Conservation (phyloP, 2,888 invertebrate species). For the Eupithecia subumbrata region DNA sequence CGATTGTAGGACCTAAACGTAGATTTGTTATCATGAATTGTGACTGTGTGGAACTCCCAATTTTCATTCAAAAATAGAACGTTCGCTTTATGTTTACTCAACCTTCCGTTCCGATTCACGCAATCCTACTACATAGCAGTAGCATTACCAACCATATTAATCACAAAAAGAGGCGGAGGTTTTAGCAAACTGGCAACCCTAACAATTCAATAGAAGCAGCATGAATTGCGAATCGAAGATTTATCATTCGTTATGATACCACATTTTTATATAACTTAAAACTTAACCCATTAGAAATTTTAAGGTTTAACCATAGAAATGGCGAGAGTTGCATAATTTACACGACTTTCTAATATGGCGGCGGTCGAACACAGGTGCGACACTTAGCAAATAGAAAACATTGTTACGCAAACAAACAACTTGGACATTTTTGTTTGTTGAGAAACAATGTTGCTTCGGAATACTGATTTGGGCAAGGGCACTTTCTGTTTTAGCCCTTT, state of each 20-base stretch:
- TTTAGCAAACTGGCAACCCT: slow-evolving; percentile 18
- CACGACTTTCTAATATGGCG: slow-evolving; percentile 54
- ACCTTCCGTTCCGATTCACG: background rate
- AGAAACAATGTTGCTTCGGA: slow-evolving; percentile 30
- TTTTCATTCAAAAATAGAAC: background rate
- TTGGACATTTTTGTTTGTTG: slow-evolving; percentile 39
- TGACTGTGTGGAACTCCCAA: no score
- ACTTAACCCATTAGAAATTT: slow-evolving; percentile 59
- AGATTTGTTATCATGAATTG: background rate
- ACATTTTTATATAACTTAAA: slow-evolving; percentile 58
- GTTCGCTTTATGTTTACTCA: background rate
- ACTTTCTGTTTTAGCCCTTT: slow-evolving; percentile 31
- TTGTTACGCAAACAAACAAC: slow-evolving; percentile 50
- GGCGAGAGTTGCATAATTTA: slow-evolving; percentile 53
- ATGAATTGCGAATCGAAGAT: slow-evolving; percentile 32
- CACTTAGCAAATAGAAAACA: slow-evolving; percentile 49
- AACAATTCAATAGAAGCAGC: slow-evolving; percentile 25
- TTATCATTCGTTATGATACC: slow-evolving; percentile 44
- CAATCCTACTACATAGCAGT: background rate
- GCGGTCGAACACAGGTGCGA: slow-evolving; percentile 46
- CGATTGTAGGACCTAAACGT: no score
- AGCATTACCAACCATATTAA: background rate
- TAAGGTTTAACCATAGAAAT: slow-evolving; percentile 49
- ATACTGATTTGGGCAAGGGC: slow-evolving; percentile 33
- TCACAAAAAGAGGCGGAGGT: background rate